phyloP scores from a whole-genome alignment of 2,113 vertebrate genomes.

The Leucosticte australis region DNA sequence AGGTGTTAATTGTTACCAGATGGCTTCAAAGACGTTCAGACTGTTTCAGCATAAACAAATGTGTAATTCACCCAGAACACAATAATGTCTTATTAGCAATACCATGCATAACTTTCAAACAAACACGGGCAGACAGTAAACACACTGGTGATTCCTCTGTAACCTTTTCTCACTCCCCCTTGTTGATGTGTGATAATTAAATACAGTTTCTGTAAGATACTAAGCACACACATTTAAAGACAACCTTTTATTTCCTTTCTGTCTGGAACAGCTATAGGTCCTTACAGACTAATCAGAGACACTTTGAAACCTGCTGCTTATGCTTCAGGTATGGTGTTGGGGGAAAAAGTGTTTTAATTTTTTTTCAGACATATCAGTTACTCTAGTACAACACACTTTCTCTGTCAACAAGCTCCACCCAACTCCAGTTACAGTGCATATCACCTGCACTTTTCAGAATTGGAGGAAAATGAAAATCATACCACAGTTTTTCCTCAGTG shows the following conservation, averaged over 20 bases:
- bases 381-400: not conserved
- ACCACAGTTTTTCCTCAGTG: not conserved
- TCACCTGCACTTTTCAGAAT: not conserved
- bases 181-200: not conserved
- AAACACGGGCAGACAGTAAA: not conserved
- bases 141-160: not conserved
- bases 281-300: not conserved
- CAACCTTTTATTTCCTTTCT: not conserved
- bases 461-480: not conserved
- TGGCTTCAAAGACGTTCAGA: conserved; percentile 49
- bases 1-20: conserved; percentile 55
- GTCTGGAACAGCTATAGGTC: not conserved
- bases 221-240: not conserved
- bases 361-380: accelerated
- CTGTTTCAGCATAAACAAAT: conserved; percentile 25
- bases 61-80: not conserved
- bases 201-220: not conserved
- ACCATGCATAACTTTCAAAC: not conserved
- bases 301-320: not conserved
- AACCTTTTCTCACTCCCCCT: not conserved
- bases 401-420: not conserved
- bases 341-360: not conserved
- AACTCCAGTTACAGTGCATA: not conserved
- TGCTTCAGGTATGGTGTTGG: not conserved
- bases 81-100: not conserved